A percentile compares a stretch with the other conserved stretches of the same genome.
Conservation (phyloP, 1,140 invertebrate genomes). For the Nephotettix cincticeps region DNA sequence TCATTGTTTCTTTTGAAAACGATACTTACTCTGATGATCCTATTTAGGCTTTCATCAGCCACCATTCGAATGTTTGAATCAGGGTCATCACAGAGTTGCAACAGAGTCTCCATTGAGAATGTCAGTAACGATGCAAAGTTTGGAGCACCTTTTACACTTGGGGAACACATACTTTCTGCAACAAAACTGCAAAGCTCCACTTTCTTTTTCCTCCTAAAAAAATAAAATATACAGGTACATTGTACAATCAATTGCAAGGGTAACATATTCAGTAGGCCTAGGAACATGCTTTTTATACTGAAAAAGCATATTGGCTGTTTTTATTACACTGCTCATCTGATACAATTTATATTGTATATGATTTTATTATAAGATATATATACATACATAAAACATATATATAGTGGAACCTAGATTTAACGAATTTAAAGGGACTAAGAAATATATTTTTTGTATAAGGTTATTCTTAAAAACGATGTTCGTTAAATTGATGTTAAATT, state of each 20-base stretch:
- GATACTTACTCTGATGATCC: slow-evolving; percentile 69
- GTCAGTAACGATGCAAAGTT: slow-evolving; percentile 69
- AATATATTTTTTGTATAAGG: no score
- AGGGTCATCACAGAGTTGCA: slow-evolving; percentile 70
- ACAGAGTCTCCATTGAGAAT: slow-evolving; percentile 67
- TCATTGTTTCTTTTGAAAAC: no score
- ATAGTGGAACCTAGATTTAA: no score
- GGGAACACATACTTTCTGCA: slow-evolving; percentile 64
- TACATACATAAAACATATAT: no score
- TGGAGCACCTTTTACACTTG: slow-evolving; percentile 50
- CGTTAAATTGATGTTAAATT: no score
- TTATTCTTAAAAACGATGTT: no score
- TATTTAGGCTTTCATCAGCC: slow-evolving; percentile 78
- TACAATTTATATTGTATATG: not conserved
- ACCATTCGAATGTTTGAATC: slow-evolving; percentile 77
- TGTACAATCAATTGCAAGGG: not conserved
- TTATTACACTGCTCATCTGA: not conserved
- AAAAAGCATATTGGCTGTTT: not conserved
- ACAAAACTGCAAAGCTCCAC: slow-evolving; percentile 65
- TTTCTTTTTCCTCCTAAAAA: slow-evolving; percentile 67
- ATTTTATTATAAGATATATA: no score
- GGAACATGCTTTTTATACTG: not conserved
- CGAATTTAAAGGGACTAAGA: no score
- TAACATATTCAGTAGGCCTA: not conserved
- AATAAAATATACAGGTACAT: no score